Percentiles rank a stretch among this genome's conserved stretches.
Conservation (phyloP, 1,140 invertebrate species). For the Hestina assimilis region DNA sequence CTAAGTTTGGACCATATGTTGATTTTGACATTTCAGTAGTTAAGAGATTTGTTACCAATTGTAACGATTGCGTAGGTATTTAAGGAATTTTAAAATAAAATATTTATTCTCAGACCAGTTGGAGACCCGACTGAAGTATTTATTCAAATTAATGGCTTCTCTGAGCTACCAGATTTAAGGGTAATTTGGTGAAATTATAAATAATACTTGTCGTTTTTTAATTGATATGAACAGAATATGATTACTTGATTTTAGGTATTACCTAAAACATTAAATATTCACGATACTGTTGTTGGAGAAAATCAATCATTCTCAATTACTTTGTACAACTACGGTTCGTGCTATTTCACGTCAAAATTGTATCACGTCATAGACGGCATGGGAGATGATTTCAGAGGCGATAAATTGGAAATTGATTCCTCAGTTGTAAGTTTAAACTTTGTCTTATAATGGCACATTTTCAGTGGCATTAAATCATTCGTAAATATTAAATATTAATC, state of each 20-base stretch:
- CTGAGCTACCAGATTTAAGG: conserved; percentile 61
- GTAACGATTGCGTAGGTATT: background rate
- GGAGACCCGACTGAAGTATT: conserved; percentile 59
- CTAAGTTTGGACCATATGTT: background rate
- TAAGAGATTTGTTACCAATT: too few relatives aligned
- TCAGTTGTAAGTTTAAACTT: conserved; percentile 44
- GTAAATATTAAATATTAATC: too few relatives aligned
- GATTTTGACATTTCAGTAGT: too few relatives aligned
- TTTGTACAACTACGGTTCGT: conserved; percentile 61
- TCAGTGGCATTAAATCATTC: too few relatives aligned
- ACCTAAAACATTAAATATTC: conserved; percentile 53
- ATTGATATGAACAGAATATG: too few relatives aligned
- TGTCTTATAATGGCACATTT: background rate
- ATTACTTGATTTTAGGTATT: conserved; percentile 44
- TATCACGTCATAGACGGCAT: conserved; percentile 53
- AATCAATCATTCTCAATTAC: conserved; percentile 41
- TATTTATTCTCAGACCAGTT: conserved; percentile 51
- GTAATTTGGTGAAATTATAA: conserved; percentile 28
- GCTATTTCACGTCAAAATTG: conserved; percentile 60
- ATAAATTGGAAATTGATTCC: conserved; percentile 58
- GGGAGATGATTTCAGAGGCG: conserved; percentile 55
- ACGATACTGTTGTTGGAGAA: conserved; percentile 59
- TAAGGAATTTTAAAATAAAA: background rate
- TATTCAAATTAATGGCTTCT: conserved; percentile 61
- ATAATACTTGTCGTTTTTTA: background rate